These are phyloP conservation scores for Colius striatus DNA, from an alignment of 2,113 vertebrate genomes.

Conservation along the genomic window DNA sequence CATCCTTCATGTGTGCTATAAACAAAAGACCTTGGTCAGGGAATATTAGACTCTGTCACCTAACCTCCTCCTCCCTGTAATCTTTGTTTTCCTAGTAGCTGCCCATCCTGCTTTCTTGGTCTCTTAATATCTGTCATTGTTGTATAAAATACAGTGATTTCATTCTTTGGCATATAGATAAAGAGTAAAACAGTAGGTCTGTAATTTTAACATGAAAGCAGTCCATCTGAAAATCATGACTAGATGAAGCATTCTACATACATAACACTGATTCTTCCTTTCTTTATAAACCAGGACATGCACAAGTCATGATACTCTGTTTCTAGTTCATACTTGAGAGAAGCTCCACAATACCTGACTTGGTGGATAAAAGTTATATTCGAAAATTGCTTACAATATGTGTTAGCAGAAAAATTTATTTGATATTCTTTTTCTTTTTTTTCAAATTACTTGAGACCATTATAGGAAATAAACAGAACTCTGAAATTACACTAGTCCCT, in stretches of 20 bases:
- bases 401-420: not conserved
- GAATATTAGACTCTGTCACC: not conserved
- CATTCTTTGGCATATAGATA: not conserved
- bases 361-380: not conserved
- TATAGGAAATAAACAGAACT: not conserved
- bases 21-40: not conserved
- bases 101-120: accelerated
- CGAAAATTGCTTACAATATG: not conserved
- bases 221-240: not conserved
- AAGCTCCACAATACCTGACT: not conserved
- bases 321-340: not conserved
- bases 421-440: not conserved
- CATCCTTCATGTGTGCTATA: not conserved
- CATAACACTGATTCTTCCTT: not conserved
- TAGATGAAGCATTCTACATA: not conserved
- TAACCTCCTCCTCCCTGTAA: not conserved
- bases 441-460: not conserved
- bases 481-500: not conserved
- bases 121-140: not conserved
- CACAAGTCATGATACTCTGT: not conserved
- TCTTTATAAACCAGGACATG: not conserved
- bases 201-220: not conserved
- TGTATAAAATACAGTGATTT: not conserved
- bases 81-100: not conserved
- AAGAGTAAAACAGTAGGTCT: not conserved